Evolutionary conservation across 2,888 invertebrate species (phyloP).

Genomic region (Heliconius erato): DNA sequence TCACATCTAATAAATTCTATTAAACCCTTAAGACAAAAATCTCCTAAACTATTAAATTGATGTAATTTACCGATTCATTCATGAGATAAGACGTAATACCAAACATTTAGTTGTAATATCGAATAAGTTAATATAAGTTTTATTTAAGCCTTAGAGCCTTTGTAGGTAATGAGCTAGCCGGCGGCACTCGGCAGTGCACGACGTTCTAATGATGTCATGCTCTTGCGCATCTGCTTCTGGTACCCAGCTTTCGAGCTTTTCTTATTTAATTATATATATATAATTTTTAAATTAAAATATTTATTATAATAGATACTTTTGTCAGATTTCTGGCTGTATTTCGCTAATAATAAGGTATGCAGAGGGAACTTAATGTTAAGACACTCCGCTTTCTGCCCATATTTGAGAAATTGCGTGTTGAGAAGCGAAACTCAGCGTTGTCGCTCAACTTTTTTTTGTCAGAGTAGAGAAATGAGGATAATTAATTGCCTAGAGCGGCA

Average conservation of each 20-base stretch:
- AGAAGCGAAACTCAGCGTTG: neutral
- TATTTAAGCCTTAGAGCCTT: slow-evolving; percentile 30
- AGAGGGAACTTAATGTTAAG: no score
- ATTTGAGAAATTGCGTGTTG: neutral
- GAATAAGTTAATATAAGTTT: slow-evolving; percentile 31
- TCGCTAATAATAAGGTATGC: no score
- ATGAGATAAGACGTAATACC: slow-evolving; percentile 13
- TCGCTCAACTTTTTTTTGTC: neutral
- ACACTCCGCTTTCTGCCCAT: neutral
- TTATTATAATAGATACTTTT: no score
- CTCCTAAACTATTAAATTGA: neutral
- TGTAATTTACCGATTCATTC: slow-evolving; percentile 3
- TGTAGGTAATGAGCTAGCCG: slow-evolving; percentile 37
- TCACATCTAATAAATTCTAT: neutral
- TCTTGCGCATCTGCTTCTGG: slow-evolving; percentile 37
- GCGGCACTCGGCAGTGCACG: slow-evolving; percentile 39
- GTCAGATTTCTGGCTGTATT: no score
- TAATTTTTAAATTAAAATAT: neutral
- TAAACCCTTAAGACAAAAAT: neutral
- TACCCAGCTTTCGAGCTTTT: neutral
- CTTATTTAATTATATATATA: neutral
- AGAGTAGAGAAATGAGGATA: neutral
- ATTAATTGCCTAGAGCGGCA: neutral
- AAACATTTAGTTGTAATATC: slow-evolving; percentile 19
- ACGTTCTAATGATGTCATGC: slow-evolving; percentile 34